Conservation (phyloP, 1,140 invertebrate genomes). For the Propsilocerus akamusi region DNA sequence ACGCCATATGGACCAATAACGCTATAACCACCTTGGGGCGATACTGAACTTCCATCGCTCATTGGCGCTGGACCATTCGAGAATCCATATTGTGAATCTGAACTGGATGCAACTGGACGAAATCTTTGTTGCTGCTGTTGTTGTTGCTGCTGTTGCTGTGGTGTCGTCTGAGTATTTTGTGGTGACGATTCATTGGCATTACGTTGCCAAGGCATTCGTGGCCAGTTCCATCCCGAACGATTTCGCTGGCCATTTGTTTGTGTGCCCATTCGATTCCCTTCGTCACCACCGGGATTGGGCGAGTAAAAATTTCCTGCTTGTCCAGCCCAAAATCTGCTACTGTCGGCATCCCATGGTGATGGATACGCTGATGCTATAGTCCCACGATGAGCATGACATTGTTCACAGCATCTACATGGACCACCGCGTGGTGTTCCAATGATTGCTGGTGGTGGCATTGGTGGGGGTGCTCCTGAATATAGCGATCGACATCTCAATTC, state of each 20-base stretch:
- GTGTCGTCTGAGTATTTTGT: not conserved
- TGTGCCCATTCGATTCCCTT: conserved; percentile 9
- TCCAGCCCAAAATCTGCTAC: conserved; percentile 18
- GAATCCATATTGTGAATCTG: conserved; percentile 47
- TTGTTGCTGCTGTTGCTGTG: conserved; percentile 9
- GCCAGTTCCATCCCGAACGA: conserved; percentile 37
- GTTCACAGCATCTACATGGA: conserved; percentile 21
- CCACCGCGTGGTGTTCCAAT: conserved; percentile 8
- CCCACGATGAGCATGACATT: conserved; percentile 21
- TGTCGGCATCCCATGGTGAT: conserved; percentile 9
- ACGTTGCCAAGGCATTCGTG: conserved; percentile 30
- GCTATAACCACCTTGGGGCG: conserved; percentile 11
- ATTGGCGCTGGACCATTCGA: conserved; percentile 24
- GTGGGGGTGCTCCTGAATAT: conserved; percentile 36
- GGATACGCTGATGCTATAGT: conserved; percentile 14
- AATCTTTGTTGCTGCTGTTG: conserved; percentile 12
- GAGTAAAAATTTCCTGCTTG: conserved; percentile 59
- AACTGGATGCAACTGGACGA: conserved; percentile 26
- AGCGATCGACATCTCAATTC: conserved; percentile 62
- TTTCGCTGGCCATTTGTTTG: conserved; percentile 25
- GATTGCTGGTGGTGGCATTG: conserved; percentile 17
- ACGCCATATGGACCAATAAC: conserved; percentile 24
- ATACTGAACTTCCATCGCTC: conserved; percentile 15
- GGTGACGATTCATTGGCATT: conserved; percentile 11
- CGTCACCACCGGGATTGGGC: conserved; percentile 47